A percentile compares a stretch with the other conserved stretches of the same genome.
Conservation (phyloP, 1,140 invertebrate species). For the Drosophila murphyi region DNA sequence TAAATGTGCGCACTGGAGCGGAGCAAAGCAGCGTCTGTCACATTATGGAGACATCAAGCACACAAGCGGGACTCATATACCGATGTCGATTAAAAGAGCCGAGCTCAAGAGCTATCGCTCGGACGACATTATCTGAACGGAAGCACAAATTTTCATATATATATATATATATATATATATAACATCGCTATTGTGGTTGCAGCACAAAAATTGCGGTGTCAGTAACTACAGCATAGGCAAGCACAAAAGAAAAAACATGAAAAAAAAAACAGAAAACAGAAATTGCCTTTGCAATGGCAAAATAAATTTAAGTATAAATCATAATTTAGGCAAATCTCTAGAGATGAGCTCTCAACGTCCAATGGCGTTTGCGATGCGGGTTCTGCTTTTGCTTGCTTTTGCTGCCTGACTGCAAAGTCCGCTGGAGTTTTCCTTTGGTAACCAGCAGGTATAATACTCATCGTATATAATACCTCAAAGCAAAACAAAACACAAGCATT, state of each 20-base stretch:
- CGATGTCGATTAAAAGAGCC: conserved; percentile 48
- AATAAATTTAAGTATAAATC: conserved; percentile 76
- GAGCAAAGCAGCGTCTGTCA: conserved; percentile 58
- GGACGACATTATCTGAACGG: conserved; percentile 41
- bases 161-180: neutral
- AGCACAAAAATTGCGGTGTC: conserved; percentile 38
- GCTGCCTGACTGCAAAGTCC: neutral
- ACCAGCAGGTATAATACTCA: conserved; percentile 59
- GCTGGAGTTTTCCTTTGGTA: conserved; percentile 4
- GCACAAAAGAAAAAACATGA: neutral
- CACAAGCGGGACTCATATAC: conserved; percentile 69
- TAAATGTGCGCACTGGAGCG: conserved; percentile 59
- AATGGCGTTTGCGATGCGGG: conserved; percentile 32
- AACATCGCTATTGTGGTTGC: neutral
- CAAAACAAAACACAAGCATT: conserved; percentile 68
- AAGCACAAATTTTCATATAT: conserved; percentile 48
- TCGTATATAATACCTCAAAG: conserved; percentile 69
- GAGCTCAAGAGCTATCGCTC: neutral
- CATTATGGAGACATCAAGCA: conserved; percentile 76
- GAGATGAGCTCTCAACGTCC: conserved; percentile 76
- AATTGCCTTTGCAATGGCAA: conserved; percentile 28
- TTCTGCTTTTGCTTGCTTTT: conserved; percentile 25
- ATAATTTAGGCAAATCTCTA: conserved; percentile 80
- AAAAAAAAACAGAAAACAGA: neutral
- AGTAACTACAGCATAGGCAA: conserved; percentile 53